Percentiles rank a stretch among this genome's conserved stretches.
These are phyloP conservation scores for Monodelphis domestica DNA, from an alignment of 2,797 vertebrate species.

Conservation along the genomic window DNA sequence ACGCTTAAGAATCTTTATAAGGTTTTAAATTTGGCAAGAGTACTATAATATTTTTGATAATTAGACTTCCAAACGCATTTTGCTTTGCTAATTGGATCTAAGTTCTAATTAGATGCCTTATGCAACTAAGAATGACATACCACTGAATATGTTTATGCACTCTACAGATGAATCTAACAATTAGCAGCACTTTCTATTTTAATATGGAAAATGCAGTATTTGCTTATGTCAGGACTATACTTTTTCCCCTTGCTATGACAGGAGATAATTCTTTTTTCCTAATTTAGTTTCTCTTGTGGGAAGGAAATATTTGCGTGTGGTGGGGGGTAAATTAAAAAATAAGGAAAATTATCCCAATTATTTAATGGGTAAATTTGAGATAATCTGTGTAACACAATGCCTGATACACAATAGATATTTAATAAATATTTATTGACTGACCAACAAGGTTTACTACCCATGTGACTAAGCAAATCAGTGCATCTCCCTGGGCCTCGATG, in stretches of 20 bases:
- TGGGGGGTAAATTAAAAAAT: constrained; percentile 35
- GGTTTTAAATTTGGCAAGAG: constrained; percentile 78
- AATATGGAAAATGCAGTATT: constrained; percentile 60
- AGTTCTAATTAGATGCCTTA: constrained; percentile 84
- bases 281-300: constrained; percentile 50
- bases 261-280: constrained; percentile 42
- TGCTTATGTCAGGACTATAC: constrained; percentile 45
- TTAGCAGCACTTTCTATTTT: constrained; percentile 67
- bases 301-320: background rate
- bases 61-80: constrained; percentile 80
- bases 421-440: background rate
- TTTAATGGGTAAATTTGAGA: background rate
- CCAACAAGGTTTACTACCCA: background rate
- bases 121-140: constrained; percentile 82
- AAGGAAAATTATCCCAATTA: constrained; percentile 14
- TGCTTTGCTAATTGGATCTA: constrained; percentile 82
- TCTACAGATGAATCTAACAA: constrained; percentile 74
- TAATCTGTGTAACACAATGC: background rate
- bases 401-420: background rate
- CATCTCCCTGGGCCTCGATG: background rate
- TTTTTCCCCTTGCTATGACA: constrained; percentile 36
- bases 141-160: constrained; percentile 76
- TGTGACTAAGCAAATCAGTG: background rate
- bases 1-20: constrained; percentile 73
- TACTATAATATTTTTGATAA: constrained; percentile 75